A percentile compares a stretch with the other conserved stretches of the same genome.
Conservation (phyloP, 1,140 invertebrate species). For the Lucilia sericata region DNA sequence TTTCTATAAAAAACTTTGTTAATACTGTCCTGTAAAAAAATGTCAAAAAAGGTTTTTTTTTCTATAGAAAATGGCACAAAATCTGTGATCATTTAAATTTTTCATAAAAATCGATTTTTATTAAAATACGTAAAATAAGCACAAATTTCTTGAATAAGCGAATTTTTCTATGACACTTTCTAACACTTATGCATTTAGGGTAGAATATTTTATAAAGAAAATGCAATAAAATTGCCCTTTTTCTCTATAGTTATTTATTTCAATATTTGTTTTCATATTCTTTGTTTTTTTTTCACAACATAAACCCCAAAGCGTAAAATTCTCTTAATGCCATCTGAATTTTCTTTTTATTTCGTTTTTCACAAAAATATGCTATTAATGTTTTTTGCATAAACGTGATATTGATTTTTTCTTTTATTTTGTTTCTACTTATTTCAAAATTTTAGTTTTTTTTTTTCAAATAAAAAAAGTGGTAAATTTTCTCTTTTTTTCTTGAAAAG, state of each 20-base stretch:
- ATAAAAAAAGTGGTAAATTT: background rate
- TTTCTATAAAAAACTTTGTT: too few relatives aligned
- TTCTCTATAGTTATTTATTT: background rate
- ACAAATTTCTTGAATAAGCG: too few relatives aligned
- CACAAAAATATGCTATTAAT: background rate
- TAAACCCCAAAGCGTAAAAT: background rate
- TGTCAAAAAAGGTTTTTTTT: too few relatives aligned
- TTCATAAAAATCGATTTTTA: too few relatives aligned
- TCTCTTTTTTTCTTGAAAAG: background rate
- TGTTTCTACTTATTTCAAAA: background rate
- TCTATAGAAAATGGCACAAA: too few relatives aligned
- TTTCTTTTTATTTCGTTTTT: constrained; percentile 3
- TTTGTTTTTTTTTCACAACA: background rate
- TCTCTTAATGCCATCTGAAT: background rate
- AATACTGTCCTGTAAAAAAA: too few relatives aligned
- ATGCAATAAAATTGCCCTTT: too few relatives aligned
- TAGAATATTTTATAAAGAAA: too few relatives aligned
- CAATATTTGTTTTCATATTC: background rate
- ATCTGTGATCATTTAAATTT: too few relatives aligned
- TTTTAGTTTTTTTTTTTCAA: background rate
- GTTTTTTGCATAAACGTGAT: constrained; percentile 47
- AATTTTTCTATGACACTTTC: too few relatives aligned
- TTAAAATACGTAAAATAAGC: too few relatives aligned
- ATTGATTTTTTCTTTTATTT: constrained; percentile 21
- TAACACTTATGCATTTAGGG: too few relatives aligned